Base-by-base conservation (phyloP, 2,797 vertebrate species). In the Anomalospiza imberbis region DNA sequence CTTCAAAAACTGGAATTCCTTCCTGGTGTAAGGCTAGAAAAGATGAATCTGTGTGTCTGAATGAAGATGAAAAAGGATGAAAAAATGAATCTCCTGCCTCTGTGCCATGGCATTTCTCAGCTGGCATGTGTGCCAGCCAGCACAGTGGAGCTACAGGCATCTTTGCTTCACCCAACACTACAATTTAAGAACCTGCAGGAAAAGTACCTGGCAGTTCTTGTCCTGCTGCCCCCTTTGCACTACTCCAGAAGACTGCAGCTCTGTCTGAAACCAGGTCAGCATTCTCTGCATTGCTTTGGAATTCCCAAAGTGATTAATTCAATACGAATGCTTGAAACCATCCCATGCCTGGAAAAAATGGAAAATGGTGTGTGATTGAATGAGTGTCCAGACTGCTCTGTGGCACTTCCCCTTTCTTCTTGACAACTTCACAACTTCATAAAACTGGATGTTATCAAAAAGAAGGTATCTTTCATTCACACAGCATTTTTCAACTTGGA, bases 381-480 rank as follows among this genome's bases (percentile, higher is more conserved):
- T 72, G 57, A 44, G 71, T 78, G 85, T 66, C 48, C 62, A 55
- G 55, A 29, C 42, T 75, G 38, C 55, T 89, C 44, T 29, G 50
- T 78, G 88, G n/a, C 55, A 66, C 34, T 55, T 70, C 10, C 48
- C 70, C 53, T 86, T 86, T 93, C 66, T 88, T 89, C 91, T 63
- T 79, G 94, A 94, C 70, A 86, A 42, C 78, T 89, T 91, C 78
- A 80, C 72, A 89, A 63, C 85, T 92, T 85, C 60, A 60, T 89
- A 66, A 86, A 93, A 76, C 42, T 76, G 54, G 48, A 71, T 82
- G 63, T 70, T 95, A 73, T 88, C 89, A 82, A 36, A 85, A 72
- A 84, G 63, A 82, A 93, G 20, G 16, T 36, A 44, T 51, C 50
- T 91, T 71, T 89, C 31, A 45, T 58, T 92, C 72, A 54, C 81